These are phyloP conservation scores for Paramuricea clavata DNA, from an alignment of 92 coral and sea anemone genomes.

Conservation along the genomic window DNA sequence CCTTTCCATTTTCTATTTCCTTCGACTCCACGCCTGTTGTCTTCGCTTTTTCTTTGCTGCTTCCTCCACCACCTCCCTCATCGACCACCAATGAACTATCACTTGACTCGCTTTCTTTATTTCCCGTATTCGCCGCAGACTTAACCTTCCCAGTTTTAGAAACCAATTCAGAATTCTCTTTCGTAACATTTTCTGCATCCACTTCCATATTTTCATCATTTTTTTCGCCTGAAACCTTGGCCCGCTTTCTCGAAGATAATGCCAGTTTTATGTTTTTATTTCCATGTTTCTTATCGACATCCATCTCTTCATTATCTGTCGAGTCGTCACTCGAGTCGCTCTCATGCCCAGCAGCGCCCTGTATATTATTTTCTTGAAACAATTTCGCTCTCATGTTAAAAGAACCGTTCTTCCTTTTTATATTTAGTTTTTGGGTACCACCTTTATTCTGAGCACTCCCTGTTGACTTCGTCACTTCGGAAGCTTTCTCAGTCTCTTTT, in stretches of 20 bases:
- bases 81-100: neutral
- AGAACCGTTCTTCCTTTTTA: neutral
- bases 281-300: neutral
- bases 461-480: neutral
- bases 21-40: neutral
- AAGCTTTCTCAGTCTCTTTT: neutral
- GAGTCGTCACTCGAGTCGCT: neutral
- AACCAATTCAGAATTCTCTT: neutral
- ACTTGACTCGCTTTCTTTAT: neutral
- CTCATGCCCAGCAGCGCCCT: neutral
- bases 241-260: neutral
- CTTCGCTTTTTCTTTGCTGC: neutral
- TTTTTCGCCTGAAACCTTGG: neutral
- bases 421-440: neutral
- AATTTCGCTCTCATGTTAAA: neutral
- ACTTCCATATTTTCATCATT: constrained; percentile 9
- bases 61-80: neutral
- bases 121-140: neutral
- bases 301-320: neutral
- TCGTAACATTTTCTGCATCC: neutral
- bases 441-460: neutral
- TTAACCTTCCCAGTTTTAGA: neutral
- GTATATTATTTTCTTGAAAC: neutral
- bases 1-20: neutral
- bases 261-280: neutral